Percentiles rank a stretch among this genome's conserved stretches.
Evolutionary conservation across 2,113 vertebrate species (phyloP).

Genomic region (cat (Felis catus)): F.catus_Fca126_mat1.0 CM031417.1:11058001-11058500

Average conservation of each 20-base stretch:
- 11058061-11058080: background rate
- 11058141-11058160: rapidly evolving
- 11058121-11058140: rapidly evolving
- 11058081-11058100: too few relatives aligned
- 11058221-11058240: background rate
- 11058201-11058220: background rate
- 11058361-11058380: too few relatives aligned
- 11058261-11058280: background rate
- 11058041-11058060: background rate
- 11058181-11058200: background rate
- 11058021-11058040: background rate
- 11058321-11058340: background rate
- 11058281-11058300: background rate
- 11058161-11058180: background rate
- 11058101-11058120: background rate
- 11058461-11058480: too few relatives aligned
- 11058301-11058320: background rate
- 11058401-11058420: too few relatives aligned
- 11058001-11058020: rapidly evolving
- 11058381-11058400: too few relatives aligned
- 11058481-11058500: too few relatives aligned
- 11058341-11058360: too few relatives aligned
- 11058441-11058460: too few relatives aligned
- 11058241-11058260: background rate
- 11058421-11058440: too few relatives aligned